Evolutionary conservation across 1,140 invertebrate species (phyloP).

Genomic region (Trachelipus rathkii): DNA sequence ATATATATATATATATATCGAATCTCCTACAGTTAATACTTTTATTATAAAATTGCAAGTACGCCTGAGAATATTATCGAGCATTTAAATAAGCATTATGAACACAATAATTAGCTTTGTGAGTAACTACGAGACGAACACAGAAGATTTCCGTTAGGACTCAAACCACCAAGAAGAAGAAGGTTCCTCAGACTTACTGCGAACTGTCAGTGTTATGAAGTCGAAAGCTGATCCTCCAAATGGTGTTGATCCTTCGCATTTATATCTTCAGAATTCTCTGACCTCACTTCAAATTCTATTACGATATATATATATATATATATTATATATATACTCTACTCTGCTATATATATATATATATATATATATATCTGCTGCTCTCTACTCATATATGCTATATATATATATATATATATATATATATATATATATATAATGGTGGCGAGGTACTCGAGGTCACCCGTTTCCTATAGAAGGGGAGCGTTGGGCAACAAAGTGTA

Average conservation of each 20-base stretch:
- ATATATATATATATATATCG: too few species aligned
- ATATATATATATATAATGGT: too few species aligned
- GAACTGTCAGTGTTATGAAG: conserved; percentile 49
- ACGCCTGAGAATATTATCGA: neutral
- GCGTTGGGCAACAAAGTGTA: too few species aligned
- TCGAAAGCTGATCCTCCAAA: conserved; percentile 49
- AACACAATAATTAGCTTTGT: neutral
- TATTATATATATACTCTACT: too few species aligned
- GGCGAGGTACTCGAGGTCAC: too few species aligned
- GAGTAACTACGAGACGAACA: neutral
- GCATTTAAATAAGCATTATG: neutral
- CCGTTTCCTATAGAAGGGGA: too few species aligned
- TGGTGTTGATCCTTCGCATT: conserved; percentile 51
- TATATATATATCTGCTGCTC: neutral
- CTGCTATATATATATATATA: too few species aligned
- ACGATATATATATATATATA: too few species aligned
- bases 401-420: neutral
- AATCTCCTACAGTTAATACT: too few species aligned
- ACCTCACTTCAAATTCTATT: conserved; percentile 49
- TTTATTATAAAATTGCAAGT: neutral
- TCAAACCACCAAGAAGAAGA: neutral
- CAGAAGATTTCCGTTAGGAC: neutral
- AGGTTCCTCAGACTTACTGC: conserved; percentile 47
- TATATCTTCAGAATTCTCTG: conserved; percentile 50
- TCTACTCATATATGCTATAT: neutral